A percentile compares a stretch with the other conserved stretches of the same genome.
Conservation (phyloP, 92 coral and sea anemone genomes). For the Montipora capitata region DNA sequence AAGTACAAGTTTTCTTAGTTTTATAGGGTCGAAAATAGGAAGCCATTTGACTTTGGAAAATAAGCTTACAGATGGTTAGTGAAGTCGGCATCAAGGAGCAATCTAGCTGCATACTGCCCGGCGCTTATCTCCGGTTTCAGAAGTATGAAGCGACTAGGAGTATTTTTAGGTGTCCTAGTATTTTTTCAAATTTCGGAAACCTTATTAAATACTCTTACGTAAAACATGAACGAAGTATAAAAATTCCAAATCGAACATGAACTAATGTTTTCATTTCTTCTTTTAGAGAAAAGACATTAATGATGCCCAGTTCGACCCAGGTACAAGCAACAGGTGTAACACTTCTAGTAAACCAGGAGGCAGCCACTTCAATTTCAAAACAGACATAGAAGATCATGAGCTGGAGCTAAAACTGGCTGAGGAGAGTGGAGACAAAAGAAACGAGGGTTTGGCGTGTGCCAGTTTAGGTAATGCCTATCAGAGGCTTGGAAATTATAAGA, state of each 20-base stretch:
- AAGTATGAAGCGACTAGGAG: too few species aligned
- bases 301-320: neutral
- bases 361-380: neutral
- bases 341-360: neutral
- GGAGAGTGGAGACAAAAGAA: constrained; percentile 17
- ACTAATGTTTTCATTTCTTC: neutral
- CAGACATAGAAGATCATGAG: neutral
- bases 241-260: neutral
- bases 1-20: too few species aligned
- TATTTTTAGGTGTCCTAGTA: neutral
- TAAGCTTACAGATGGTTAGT: too few species aligned
- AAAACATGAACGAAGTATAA: neutral
- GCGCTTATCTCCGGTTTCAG: too few species aligned
- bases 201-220: neutral
- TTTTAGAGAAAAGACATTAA: neutral
- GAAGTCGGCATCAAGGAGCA: too few species aligned
- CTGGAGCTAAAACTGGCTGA: neutral
- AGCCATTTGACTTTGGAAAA: too few species aligned
- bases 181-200: too few species aligned
- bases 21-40: too few species aligned
- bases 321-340: neutral
- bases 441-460: neutral
- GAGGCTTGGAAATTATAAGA: constrained; percentile 10
- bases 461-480: constrained; percentile 2
- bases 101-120: too few species aligned